phyloP scores from a whole-genome alignment of 2,888 invertebrate genomes.

The Drosophila demipolita region DNA sequence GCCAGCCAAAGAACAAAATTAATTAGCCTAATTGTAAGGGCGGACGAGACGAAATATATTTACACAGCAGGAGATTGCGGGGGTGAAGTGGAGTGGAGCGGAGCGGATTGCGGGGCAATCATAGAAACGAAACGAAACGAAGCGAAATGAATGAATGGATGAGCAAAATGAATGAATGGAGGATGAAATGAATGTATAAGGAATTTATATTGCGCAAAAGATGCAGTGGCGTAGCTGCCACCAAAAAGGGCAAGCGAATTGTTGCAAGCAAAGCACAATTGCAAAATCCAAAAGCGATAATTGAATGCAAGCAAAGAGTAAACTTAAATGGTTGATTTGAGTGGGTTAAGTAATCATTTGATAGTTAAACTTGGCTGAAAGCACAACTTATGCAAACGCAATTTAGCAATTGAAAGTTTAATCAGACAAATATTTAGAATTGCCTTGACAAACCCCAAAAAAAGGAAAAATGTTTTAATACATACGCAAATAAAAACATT shows the following conservation, averaged over 20 bases:
- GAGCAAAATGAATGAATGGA: slow-evolving; percentile 50
- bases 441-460: neutral
- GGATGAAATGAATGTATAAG: slow-evolving; percentile 65
- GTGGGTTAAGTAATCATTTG: neutral
- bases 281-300: neutral
- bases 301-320: neutral
- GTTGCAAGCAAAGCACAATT: neutral
- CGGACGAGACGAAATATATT: slow-evolving; percentile 42
- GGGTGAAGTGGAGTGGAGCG: neutral
- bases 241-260: neutral
- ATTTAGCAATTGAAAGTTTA: neutral
- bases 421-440: neutral
- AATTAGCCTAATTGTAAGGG: slow-evolving; percentile 81
- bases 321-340: neutral
- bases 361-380: neutral
- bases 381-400: neutral
- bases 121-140: slow-evolving; percentile 50
- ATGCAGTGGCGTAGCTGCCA: slow-evolving; percentile 40
- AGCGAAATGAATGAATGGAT: slow-evolving; percentile 58
- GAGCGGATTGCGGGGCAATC: slow-evolving; percentile 27
- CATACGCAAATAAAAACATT: neutral
- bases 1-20: slow-evolving; percentile 78
- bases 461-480: neutral
- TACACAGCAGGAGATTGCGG: neutral
- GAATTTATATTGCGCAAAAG: slow-evolving; percentile 69